These are phyloP conservation scores for Zeuzera pyrina DNA, from an alignment of 2,888 invertebrate species.

Conservation along the genomic window DNA sequence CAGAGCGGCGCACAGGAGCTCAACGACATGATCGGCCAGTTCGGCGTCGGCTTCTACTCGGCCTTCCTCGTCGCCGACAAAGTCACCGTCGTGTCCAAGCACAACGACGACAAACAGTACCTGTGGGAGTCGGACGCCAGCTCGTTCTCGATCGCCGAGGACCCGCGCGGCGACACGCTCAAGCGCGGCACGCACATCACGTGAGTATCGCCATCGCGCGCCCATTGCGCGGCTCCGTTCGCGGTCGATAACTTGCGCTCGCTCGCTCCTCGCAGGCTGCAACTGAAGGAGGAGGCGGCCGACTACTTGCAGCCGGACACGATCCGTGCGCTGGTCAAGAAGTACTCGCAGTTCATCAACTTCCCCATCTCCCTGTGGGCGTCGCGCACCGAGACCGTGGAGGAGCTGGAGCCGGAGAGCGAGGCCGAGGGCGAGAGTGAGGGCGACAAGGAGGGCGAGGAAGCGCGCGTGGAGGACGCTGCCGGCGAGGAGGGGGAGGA, in stretches of 20 bases:
- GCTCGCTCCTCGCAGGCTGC: too few species aligned
- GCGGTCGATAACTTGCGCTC: too few species aligned
- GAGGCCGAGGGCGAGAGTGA: constrained; percentile 27
- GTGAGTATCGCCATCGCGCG: constrained; percentile 38
- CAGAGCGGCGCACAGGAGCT: constrained; percentile 77
- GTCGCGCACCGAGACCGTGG: constrained; percentile 80
- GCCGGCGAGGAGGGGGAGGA: constrained; percentile 78
- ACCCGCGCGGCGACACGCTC: constrained; percentile 94
- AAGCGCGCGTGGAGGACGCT: constrained; percentile 73
- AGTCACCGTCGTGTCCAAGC: constrained; percentile 96
- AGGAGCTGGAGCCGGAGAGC: constrained; percentile 75
- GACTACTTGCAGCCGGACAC: constrained; percentile 96
- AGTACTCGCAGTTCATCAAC: constrained; percentile 99
- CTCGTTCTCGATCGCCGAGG: constrained; percentile 90
- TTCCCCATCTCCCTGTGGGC: constrained; percentile 98
- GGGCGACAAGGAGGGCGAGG: constrained; percentile 19
- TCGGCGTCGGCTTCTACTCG: constrained; percentile 99
- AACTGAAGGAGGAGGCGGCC: constrained; percentile 96
- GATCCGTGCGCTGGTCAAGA: constrained; percentile 91
- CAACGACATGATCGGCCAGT: constrained; percentile 99
- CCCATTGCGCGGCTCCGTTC: neutral
- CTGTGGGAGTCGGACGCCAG: constrained; percentile 98
- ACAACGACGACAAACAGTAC: constrained; percentile 94
- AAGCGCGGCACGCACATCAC: constrained; percentile 91
- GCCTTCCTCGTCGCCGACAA: constrained; percentile 97